Percentiles rank a stretch among this genome's conserved stretches.
Conservation (phyloP, 30 jellyfish, hydroid and myxozoan genomes). For the Aurelia aurita complex sp. Pacific region DNA sequence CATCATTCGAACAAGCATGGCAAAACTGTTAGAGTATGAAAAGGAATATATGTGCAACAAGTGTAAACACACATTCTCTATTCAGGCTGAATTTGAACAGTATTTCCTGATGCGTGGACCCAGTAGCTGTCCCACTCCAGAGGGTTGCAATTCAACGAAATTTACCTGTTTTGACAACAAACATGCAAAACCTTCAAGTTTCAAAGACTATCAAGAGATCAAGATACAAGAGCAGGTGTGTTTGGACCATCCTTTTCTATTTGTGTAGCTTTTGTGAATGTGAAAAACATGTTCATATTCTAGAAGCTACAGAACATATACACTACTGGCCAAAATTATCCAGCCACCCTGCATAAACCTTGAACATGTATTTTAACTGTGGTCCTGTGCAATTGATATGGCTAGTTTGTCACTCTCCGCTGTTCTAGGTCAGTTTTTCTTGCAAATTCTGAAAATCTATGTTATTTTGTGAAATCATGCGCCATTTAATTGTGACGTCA, state of each 20-base stretch:
- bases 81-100: conserved; percentile 90
- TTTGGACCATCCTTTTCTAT: neutral
- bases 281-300: no score
- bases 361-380: no score
- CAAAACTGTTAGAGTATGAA: conserved; percentile 90
- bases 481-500: no score
- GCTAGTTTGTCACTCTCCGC: no score
- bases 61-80: conserved; percentile 76
- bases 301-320: no score
- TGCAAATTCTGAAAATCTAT: no score
- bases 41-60: conserved; percentile 91
- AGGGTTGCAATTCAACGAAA: conserved; percentile 86
- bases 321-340: no score
- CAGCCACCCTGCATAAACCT: no score
- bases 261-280: neutral
- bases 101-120: conserved; percentile 76
- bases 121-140: conserved; percentile 90
- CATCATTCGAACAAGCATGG: conserved; percentile 83
- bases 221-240: conserved; percentile 97
- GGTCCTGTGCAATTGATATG: no score
- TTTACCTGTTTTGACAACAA: conserved; percentile 47
- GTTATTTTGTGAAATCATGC: no score
- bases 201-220: conserved; percentile 98
- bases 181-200: conserved; percentile 21
- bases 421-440: no score